Percentiles rank a stretch among this genome's conserved stretches.
Conservation (phyloP, 2,888 invertebrate genomes). For the Actias luna region DNA sequence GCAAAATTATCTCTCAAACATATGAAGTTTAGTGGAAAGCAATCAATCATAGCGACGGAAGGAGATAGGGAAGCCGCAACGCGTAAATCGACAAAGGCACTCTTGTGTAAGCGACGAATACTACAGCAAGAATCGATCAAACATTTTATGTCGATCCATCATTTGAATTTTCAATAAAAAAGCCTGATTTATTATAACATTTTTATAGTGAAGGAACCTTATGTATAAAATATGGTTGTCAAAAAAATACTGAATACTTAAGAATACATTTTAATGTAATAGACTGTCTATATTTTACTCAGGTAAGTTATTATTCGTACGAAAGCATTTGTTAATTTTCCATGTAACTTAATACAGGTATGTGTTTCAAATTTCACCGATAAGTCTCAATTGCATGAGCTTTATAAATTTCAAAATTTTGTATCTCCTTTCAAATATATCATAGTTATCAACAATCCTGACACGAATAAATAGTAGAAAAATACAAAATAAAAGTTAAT, state of each 20-base stretch:
- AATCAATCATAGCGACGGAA: slow-evolving; percentile 74
- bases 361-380: too few relatives aligned
- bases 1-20: slow-evolving; percentile 80
- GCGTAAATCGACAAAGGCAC: slow-evolving; percentile 69
- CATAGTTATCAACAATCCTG: not conserved
- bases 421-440: not conserved
- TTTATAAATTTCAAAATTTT: not conserved
- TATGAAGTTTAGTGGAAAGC: slow-evolving; percentile 75
- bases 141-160: slow-evolving; percentile 79
- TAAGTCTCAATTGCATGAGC: not conserved
- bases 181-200: slow-evolving; percentile 13
- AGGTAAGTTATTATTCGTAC: not conserved
- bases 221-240: not conserved
- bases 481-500: not conserved
- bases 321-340: not conserved
- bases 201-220: not conserved
- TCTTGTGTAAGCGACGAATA: slow-evolving; percentile 76
- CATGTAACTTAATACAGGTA: not conserved
- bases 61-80: slow-evolving; percentile 71
- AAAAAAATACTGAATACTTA: not conserved
- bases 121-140: slow-evolving; percentile 80
- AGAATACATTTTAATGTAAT: not conserved
- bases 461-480: not conserved
- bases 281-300: not conserved
- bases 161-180: slow-evolving; percentile 72